Evolutionary conservation across 2,113 vertebrate genomes (phyloP).

Genomic region (Sebastes schlegelii): DNA sequence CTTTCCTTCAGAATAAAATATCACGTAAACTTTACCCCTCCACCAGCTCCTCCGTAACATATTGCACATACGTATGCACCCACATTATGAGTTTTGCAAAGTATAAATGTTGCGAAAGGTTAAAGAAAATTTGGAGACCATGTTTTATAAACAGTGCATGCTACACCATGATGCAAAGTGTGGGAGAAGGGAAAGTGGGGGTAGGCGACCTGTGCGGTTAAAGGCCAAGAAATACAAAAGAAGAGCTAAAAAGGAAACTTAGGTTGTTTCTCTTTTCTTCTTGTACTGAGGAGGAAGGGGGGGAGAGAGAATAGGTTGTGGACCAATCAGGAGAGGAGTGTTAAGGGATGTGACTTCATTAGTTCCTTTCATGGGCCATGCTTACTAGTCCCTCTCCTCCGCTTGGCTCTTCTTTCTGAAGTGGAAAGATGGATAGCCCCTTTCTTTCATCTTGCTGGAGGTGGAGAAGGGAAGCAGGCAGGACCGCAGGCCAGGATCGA

Average conservation of each 20-base stretch:
- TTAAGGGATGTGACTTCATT: slow-evolving; percentile 66
- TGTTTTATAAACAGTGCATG: slow-evolving; percentile 90
- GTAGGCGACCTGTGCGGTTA: slow-evolving; percentile 61
- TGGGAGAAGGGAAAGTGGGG: slow-evolving; percentile 66
- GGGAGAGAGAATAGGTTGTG: slow-evolving; percentile 28
- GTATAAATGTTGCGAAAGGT: slow-evolving; percentile 68
- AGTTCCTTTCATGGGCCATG: slow-evolving; percentile 78
- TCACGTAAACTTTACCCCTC: slow-evolving; percentile 38
- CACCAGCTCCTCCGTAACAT: slow-evolving; percentile 26
- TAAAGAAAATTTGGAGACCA: slow-evolving; percentile 49
- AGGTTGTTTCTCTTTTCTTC: slow-evolving; percentile 65
- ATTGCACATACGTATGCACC: slow-evolving; percentile 65
- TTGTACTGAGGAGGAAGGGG: slow-evolving; percentile 18
- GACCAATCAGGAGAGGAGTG: slow-evolving; percentile 47
- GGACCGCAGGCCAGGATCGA: slow-evolving; percentile 61
- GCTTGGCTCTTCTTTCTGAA: slow-evolving; percentile 67
- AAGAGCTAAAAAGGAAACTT: slow-evolving; percentile 67
- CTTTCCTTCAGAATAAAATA: slow-evolving; percentile 46
- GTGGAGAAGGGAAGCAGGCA: slow-evolving; percentile 79
- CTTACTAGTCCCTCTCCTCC: slow-evolving; percentile 77
- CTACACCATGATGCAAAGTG: slow-evolving; percentile 82
- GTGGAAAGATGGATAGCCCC: slow-evolving; percentile 71
- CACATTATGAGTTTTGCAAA: slow-evolving; percentile 61
- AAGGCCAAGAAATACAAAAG: slow-evolving; percentile 77
- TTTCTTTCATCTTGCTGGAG: slow-evolving; percentile 71